A percentile compares a stretch with the other conserved stretches of the same genome.
Conservation (phyloP, 1,140 invertebrate genomes). For the Diabrotica virgifera region DNA sequence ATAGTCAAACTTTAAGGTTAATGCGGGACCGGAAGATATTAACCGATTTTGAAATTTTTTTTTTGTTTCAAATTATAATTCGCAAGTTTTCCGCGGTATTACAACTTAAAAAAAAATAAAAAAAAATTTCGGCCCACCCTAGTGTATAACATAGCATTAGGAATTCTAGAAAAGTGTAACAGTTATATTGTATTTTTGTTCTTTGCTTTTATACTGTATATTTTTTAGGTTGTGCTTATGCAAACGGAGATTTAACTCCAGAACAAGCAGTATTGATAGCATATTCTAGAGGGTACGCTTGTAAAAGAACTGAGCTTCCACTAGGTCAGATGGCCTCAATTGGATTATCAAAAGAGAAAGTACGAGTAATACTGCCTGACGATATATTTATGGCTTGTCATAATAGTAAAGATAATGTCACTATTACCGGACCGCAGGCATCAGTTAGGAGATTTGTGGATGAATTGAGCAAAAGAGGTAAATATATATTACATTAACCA, state of each 20-base stretch:
- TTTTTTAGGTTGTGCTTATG: slow-evolving; percentile 75
- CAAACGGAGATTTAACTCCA: slow-evolving; percentile 76
- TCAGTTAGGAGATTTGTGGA: slow-evolving; percentile 68
- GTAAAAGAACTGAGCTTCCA: slow-evolving; percentile 60
- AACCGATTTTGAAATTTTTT: too few relatives aligned
- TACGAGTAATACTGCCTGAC: slow-evolving; percentile 66
- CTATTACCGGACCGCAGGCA: slow-evolving; percentile 81
- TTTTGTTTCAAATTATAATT: too few relatives aligned
- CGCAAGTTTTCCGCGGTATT: too few relatives aligned
- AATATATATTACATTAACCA: slow-evolving; percentile 53
- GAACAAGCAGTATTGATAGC: slow-evolving; percentile 79
- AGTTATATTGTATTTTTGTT: too few relatives aligned
- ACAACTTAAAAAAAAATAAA: too few relatives aligned
- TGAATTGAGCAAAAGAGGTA: slow-evolving; percentile 68
- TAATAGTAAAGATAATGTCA: slow-evolving; percentile 87
- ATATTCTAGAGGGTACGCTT: slow-evolving; percentile 80
- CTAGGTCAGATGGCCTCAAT: slow-evolving; percentile 79
- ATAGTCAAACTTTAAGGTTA: too few relatives aligned
- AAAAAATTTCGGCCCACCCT: too few relatives aligned
- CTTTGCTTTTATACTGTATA: too few relatives aligned
- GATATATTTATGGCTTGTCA: slow-evolving; percentile 88
- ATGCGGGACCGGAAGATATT: too few relatives aligned
- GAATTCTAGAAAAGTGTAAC: too few relatives aligned
- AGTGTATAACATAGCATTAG: too few relatives aligned
- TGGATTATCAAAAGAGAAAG: slow-evolving; percentile 86